Conservation (phyloP, 2,113 vertebrate species). For the Brachypteracias leptosomus region DNA sequence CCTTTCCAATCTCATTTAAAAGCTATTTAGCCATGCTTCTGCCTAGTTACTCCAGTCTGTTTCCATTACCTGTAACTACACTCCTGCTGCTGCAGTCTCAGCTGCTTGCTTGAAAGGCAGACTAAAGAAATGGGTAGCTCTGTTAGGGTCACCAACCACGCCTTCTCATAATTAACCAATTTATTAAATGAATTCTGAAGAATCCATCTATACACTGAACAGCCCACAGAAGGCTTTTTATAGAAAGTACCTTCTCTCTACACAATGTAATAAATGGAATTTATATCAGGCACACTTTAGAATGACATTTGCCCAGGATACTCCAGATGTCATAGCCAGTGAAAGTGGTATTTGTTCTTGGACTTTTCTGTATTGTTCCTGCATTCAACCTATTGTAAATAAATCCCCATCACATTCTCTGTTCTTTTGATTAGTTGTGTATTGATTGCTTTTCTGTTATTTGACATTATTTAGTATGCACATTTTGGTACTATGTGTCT, state of each 20-base stretch:
- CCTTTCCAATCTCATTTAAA: slow-evolving; percentile 14
- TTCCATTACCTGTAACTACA: background rate
- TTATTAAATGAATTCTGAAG: background rate
- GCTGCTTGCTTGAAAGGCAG: background rate
- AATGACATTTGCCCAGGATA: background rate
- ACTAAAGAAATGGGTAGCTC: background rate
- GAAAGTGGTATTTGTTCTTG: background rate
- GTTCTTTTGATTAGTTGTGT: background rate
- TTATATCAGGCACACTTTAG: background rate
- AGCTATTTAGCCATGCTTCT: background rate
- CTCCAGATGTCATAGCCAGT: background rate
- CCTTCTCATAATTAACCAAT: background rate
- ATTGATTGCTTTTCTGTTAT: background rate
- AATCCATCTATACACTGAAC: background rate
- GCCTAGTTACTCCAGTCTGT: background rate
- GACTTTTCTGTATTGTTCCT: background rate
- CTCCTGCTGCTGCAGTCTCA: background rate
- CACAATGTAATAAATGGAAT: background rate
- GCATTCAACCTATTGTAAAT: background rate
- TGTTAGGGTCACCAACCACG: background rate
- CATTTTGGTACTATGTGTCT: background rate
- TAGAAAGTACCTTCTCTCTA: background rate
- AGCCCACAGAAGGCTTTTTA: background rate
- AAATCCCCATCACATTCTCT: background rate
- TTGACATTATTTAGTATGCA: background rate